These are phyloP conservation scores for Tapera naevia DNA, from an alignment of 2,797 vertebrate species.

Conservation along the genomic window DNA sequence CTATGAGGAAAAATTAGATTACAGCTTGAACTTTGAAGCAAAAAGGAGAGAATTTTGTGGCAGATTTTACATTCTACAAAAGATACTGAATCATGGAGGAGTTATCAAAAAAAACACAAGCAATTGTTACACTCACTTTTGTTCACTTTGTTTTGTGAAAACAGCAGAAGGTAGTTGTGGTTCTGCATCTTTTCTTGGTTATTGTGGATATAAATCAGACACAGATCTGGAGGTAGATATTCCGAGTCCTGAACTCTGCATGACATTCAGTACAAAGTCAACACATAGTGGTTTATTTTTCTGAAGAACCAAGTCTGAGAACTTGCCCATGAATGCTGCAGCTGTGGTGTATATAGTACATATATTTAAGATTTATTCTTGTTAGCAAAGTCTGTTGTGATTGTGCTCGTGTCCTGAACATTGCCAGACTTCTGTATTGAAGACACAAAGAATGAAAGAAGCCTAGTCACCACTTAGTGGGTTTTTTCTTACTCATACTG, in stretches of 20 bases:
- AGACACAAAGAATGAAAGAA: not conserved
- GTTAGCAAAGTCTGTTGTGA: not conserved
- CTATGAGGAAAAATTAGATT: not conserved
- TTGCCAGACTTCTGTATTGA: not conserved
- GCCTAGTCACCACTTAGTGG: not conserved
- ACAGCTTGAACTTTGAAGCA: not conserved
- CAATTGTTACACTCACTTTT: not conserved
- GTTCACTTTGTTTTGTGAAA: not conserved
- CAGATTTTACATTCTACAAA: not conserved
- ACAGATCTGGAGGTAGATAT: not conserved
- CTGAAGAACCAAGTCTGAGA: not conserved
- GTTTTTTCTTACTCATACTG: not conserved
- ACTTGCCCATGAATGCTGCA: not conserved
- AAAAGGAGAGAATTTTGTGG: not conserved
- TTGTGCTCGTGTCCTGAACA: not conserved
- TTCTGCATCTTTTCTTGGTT: not conserved
- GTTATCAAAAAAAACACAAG: not conserved
- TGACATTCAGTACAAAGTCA: not conserved
- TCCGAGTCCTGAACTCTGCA: not conserved
- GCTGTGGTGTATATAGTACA: not conserved
- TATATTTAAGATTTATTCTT: not conserved
- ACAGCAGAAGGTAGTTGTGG: not conserved
- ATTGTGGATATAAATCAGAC: not conserved
- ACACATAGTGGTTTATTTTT: not conserved
- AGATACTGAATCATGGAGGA: not conserved